Base-by-base conservation (phyloP, 2,888 invertebrate genomes). In the Caenorhabditis becei region DNA sequence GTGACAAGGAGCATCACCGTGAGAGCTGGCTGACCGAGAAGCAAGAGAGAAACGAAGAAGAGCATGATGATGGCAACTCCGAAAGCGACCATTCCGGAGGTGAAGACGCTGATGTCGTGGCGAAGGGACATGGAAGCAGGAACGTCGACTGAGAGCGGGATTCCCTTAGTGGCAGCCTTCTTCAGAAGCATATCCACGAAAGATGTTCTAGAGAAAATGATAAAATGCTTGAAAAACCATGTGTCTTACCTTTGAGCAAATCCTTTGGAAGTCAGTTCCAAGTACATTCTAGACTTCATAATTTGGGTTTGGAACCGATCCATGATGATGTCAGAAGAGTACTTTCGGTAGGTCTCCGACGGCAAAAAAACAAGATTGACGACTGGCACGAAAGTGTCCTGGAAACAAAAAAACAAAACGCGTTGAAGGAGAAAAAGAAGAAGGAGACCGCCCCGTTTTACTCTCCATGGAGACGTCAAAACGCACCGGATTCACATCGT, bases 361-460 rank as follows among this genome's bases (percentile, higher is more conserved):
- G 83, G 58, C 49, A 91, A 83, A 75, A 91, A 91, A 23, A 91
- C 88, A 62, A 90, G 83, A 63, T 88, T 89, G 63, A 91, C 87
- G 1, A 91, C 87, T 1, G 91, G 90, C 18, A 91, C 90, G 62
- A 91, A 88, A 0, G 91, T 91, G 65, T 91, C 90, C 85, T 66
- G 71, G n/a, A n/a, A n/a, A n/a, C n/a, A n/a, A n/a, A 49, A 49
- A 53, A 53, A 53, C 41, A 16, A 32, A 32, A 32, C 32, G 41
- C 41, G 41, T 41, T 41, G 41, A 41, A 16, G 41, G 14, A 10
- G 3, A 10, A 14, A 14, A 16, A 16, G 41, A 41, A 10, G 3
- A 10, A 14, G 41, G 16, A 16, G 14, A 2, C 41, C 32, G 32
- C 32, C 32, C 32, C 51, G 23, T 23, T 23, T 4, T 4, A 4